Percentiles rank a stretch among this genome's conserved stretches.
Evolutionary conservation across 2,113 vertebrate genomes (phyloP).

Genomic region (Mesoclemmys tuberculata): DNA sequence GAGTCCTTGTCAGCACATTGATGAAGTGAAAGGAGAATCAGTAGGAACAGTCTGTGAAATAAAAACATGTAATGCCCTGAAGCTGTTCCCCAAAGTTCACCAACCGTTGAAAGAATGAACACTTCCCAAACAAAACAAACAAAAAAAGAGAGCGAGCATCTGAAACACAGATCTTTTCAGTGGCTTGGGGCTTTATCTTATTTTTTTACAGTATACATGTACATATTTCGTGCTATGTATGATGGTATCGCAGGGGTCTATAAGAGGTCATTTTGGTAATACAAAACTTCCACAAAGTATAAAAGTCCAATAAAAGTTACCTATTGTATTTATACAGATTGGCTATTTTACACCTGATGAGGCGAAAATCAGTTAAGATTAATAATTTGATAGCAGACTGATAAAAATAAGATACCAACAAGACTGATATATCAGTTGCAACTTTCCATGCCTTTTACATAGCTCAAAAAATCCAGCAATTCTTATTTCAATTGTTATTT

Average conservation of each 20-base stretch:
- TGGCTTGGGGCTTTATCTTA: not conserved
- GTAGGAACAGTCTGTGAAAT: constrained; percentile 53
- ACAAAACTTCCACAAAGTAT: not conserved
- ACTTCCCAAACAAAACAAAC: not conserved
- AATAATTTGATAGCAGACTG: not conserved
- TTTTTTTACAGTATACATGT: not conserved
- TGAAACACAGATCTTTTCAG: not conserved
- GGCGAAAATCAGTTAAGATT: not conserved
- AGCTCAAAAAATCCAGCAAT: not conserved
- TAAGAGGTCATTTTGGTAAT: not conserved
- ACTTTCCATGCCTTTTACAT: not conserved
- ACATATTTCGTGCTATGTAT: not conserved
- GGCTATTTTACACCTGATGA: not conserved
- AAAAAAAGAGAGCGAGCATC: not conserved
- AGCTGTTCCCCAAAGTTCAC: constrained; percentile 66
- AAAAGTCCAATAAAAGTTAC: not conserved
- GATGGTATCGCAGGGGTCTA: not conserved
- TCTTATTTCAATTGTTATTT: not conserved
- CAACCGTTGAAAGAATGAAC: not conserved
- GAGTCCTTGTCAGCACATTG: constrained; percentile 58
- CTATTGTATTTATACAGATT: not conserved
- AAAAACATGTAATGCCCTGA: constrained; percentile 61
- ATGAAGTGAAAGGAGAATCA: constrained; percentile 60
- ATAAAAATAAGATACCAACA: constrained; percentile 23
- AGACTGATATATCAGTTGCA: not conserved